A percentile compares a stretch with the other conserved stretches of the same genome.
These are phyloP conservation scores for Zoanthus gigantus DNA, from an alignment of 92 coral and sea anemone genomes.

Conservation along the genomic window DNA sequence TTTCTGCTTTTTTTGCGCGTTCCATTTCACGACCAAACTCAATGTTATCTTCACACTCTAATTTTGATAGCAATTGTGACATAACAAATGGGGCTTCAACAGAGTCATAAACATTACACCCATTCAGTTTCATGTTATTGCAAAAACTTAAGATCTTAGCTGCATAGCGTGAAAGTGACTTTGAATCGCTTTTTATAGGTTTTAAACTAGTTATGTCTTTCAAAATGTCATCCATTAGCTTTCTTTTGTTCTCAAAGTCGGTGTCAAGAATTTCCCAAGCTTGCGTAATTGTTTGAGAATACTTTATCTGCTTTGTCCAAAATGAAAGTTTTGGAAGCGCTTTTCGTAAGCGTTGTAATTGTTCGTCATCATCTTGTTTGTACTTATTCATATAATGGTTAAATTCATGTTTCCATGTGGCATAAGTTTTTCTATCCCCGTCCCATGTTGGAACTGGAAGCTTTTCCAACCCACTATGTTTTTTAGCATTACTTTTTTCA, in stretches of 20 bases:
- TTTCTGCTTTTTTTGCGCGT: constrained; percentile 56
- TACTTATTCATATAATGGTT: constrained; percentile 71
- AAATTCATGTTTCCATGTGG: constrained; percentile 58
- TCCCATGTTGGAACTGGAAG: no score
- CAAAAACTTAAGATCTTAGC: no score
- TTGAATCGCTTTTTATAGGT: no score
- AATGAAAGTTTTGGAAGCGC: constrained; percentile 54
- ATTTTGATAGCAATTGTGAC: constrained; percentile 58
- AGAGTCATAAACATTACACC: no score
- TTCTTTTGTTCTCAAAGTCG: constrained; percentile 68
- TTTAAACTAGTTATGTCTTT: no score
- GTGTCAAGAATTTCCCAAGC: constrained; percentile 73
- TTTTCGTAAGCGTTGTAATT: constrained; percentile 18
- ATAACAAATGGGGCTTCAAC: constrained; percentile 52
- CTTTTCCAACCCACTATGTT: no score
- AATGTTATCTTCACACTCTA: constrained; percentile 52
- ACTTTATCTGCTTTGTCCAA: constrained; percentile 67
- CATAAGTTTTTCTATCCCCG: no score
- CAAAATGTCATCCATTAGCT: constrained; percentile 54
- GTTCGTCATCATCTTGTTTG: constrained; percentile 70
- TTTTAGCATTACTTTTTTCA: no score
- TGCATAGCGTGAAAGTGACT: no score
- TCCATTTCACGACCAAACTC: constrained; percentile 66
- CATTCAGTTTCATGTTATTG: no score
- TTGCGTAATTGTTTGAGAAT: constrained; percentile 27